These are phyloP conservation scores for Dissostichus mawsoni DNA, from an alignment of 2,113 vertebrate species.

Conservation along the genomic window DNA sequence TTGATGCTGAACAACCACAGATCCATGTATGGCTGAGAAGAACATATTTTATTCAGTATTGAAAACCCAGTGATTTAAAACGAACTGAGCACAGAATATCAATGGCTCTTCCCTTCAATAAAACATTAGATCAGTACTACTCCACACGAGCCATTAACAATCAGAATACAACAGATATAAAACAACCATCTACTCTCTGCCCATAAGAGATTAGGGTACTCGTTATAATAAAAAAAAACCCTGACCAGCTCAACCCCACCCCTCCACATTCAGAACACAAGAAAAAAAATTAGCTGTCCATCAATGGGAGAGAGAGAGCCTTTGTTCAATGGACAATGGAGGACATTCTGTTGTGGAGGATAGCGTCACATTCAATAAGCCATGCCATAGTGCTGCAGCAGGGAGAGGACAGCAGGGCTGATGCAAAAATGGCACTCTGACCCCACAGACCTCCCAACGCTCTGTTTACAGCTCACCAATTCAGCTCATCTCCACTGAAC, in stretches of 20 bases:
- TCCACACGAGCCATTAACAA: constrained; percentile 33
- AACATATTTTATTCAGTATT: constrained; percentile 11
- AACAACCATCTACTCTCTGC: constrained; percentile 35
- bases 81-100: constrained; percentile 33
- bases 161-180: constrained; percentile 12
- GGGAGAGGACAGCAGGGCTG: constrained; percentile 58
- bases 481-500: constrained; percentile 63
- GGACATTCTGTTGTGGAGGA: constrained; percentile 80
- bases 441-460: constrained; percentile 57
- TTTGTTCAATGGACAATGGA: constrained; percentile 83
- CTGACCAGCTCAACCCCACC: constrained; percentile 29
- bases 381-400: constrained; percentile 58
- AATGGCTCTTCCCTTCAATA: constrained; percentile 48
- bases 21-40: background rate
- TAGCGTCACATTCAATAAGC: constrained; percentile 77
- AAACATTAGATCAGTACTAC: constrained; percentile 52
- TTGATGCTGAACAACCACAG: background rate
- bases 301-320: constrained; percentile 75
- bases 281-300: constrained; percentile 58
- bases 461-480: constrained; percentile 59
- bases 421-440: constrained; percentile 63
- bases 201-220: constrained; percentile 36
- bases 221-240: constrained; percentile 29
- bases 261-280: constrained; percentile 62
- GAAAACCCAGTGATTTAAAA: constrained; percentile 40